Base-by-base conservation (phyloP, 1,140 invertebrate species). In the Nasonia longicornis region DNA sequence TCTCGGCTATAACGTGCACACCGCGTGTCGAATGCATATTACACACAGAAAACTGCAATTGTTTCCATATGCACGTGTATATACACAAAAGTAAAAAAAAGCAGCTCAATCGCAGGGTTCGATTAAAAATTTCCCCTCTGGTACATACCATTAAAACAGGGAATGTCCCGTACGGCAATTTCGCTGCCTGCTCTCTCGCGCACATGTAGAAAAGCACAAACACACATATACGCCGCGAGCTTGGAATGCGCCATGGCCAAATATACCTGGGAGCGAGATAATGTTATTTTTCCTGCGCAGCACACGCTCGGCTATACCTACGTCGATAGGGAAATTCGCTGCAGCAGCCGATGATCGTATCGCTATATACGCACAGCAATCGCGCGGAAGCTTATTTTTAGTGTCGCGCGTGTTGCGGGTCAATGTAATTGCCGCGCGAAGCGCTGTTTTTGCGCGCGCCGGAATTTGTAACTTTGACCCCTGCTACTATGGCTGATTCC, bases 321-420 rank as follows among this genome's bases (percentile, higher is more conserved):
- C 64, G 64, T 77, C 75, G 42, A 77, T 77, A 77, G 64, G 75
- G 42, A 77, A 77, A 77, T 77, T 77, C 64, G 75, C 64, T 48
- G 45, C 42, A 64, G 31, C 45, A 35, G 31, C 38, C 42, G 74
- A 42, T 22, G 74, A 76, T 76, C 31, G 58, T 76, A 76, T 76
- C 74, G 52, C 58, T 8, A 58, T 7, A n/a, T n/a, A 58, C 52
- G 16, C 45, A 16, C 45, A 48, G 42, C 42, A 35, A 3, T 35
- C 3, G 31, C 38, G 38, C 38, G 38, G 38, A 20, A 58, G 52
- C 52, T 58, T 58, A 58, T 58, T 58, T 58, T 58, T 58, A 58
- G 52, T 58, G 20, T 76, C 58, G 20, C n/a, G 20, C 12, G 26
- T 58, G 38, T 16, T 58, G 3, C 31, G 7, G 26, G n/a, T 75